Percentiles rank a stretch among this genome's conserved stretches.
These are phyloP conservation scores for Leptodirus hochenwartii DNA, from an alignment of 2,888 invertebrate genomes.

Conservation along the genomic window DNA sequence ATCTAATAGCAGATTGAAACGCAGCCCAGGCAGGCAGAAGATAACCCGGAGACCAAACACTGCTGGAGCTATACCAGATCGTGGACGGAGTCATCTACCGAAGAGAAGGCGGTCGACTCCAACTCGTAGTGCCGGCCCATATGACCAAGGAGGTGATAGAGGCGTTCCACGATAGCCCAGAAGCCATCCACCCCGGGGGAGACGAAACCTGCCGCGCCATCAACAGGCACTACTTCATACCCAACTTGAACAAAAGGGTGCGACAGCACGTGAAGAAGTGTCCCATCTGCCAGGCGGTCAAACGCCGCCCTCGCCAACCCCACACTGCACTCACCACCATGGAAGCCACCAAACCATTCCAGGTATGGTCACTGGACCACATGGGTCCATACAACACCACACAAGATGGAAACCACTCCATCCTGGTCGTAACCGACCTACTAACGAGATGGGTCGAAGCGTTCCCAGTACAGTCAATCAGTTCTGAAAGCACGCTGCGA, in stretches of 20 bases:
- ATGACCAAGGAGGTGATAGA: not conserved
- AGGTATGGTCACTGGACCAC: conserved; percentile 9
- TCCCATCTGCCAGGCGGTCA: conserved; percentile 7
- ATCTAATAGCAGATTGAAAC: too few relatives aligned
- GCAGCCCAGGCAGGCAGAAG: too few relatives aligned
- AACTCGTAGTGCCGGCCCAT: too few relatives aligned
- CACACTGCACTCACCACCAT: conserved; percentile 8
- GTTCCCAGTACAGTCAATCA: conserved; percentile 9
- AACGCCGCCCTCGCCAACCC: conserved; percentile 7
- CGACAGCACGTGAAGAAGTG: conserved; percentile 14
- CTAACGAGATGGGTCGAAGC: conserved; percentile 15
- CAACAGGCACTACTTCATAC: conserved; percentile 5
- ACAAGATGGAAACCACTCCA: conserved; percentile 8
- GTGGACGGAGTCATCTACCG: too few relatives aligned
- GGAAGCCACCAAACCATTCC: conserved; percentile 8
- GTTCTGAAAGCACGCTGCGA: conserved; percentile 3
- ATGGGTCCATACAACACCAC: conserved; percentile 10
- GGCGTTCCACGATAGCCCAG: not conserved
- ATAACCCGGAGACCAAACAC: too few relatives aligned
- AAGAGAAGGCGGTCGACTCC: too few relatives aligned
- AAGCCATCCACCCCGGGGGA: conserved; percentile 9
- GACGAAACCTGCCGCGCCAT: conserved; percentile 10
- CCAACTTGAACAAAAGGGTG: not conserved
- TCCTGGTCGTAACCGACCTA: conserved; percentile 14
- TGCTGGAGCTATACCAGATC: too few relatives aligned